These are phyloP conservation scores for Rachycentron canadum DNA, from an alignment of 2,797 vertebrate species.

Conservation along the genomic window DNA sequence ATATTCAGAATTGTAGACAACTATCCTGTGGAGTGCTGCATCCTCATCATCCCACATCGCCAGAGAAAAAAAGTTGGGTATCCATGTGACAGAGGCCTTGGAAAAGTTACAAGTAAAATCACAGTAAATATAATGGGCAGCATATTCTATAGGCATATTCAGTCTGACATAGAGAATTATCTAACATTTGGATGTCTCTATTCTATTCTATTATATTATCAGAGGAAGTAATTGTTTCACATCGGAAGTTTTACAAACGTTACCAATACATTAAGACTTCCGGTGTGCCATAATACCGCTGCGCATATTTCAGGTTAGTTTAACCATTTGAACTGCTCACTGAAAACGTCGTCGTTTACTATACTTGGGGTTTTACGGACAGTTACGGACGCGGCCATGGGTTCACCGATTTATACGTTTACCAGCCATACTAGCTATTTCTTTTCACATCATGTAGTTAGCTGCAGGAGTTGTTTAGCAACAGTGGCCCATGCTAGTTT, in stretches of 20 bases:
- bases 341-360: background rate
- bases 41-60: no score
- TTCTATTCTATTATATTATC: background rate
- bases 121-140: no score
- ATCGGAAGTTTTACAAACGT: slow-evolving; percentile 26
- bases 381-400: accelerated
- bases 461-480: slow-evolving; percentile 38
- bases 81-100: no score
- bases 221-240: slow-evolving; percentile 49
- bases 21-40: no score
- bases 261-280: slow-evolving; percentile 41
- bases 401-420: accelerated
- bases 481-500: slow-evolving; percentile 36
- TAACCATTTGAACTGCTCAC: background rate
- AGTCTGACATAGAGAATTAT: no score
- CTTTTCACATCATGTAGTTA: background rate
- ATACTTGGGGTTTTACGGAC: background rate
- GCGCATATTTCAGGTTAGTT: slow-evolving; percentile 83
- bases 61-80: no score
- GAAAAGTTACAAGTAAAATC: no score
- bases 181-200: no score
- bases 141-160: no score
- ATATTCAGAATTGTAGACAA: no score
- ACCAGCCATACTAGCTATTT: accelerated
- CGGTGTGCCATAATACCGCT: slow-evolving; percentile 76